Evolutionary conservation across 92 coral and sea anemone species (phyloP).

Genomic region (Meandrina meandrites): DNA sequence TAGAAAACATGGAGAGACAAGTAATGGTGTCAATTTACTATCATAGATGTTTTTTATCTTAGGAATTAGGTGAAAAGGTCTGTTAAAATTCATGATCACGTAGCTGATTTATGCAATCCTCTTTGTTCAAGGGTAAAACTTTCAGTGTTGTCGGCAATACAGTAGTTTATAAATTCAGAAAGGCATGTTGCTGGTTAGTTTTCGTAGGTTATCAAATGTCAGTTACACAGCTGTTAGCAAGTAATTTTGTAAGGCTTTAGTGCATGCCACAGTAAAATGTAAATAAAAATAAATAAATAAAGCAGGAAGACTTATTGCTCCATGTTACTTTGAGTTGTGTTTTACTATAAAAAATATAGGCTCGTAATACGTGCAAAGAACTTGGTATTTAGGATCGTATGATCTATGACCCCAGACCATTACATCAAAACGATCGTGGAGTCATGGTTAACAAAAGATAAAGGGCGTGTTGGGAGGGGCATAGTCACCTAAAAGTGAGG

Average conservation of each 20-base stretch:
- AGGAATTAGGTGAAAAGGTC: not conserved
- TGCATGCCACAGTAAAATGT: not conserved
- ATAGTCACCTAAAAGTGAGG: not conserved
- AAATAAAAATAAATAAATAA: slow-evolving; percentile 18
- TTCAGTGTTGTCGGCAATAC: not conserved
- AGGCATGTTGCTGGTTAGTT: not conserved
- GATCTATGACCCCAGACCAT: no score
- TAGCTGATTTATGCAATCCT: no score
- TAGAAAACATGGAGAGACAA: no score
- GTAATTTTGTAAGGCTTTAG: not conserved
- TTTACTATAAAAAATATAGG: not conserved
- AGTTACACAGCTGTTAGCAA: not conserved
- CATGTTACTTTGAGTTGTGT: not conserved
- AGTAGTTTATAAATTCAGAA: not conserved
- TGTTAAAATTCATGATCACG: not conserved
- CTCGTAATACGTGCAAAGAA: no score
- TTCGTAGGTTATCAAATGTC: not conserved
- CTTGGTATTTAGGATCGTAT: no score
- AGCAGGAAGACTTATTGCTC: not conserved
- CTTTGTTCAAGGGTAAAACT: not conserved
- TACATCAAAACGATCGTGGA: no score
- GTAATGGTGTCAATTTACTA: no score
- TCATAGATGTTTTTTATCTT: no score
- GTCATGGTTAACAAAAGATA: no score
- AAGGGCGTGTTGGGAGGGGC: not conserved